Evolutionary conservation across 2,888 invertebrate species (phyloP).

Genomic region (Plagodis pulveraria): DNA sequence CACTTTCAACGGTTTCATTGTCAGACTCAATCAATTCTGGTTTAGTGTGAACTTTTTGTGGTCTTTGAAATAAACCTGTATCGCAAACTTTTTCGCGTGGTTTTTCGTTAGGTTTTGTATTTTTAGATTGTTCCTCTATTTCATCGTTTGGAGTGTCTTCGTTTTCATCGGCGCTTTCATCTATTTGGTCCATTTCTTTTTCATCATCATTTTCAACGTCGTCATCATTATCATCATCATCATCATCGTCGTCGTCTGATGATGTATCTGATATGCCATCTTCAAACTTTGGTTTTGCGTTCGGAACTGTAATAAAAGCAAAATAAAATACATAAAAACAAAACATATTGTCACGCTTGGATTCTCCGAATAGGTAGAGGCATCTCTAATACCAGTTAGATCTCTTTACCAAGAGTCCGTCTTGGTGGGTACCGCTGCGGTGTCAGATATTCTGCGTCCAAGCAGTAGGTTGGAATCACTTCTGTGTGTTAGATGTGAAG

Average conservation of each 20-base stretch:
- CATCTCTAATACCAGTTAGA: no score
- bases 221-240: conserved; percentile 53
- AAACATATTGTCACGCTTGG: no score
- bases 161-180: conserved; percentile 19
- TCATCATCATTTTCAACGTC: conserved; percentile 48
- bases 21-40: conserved; percentile 3
- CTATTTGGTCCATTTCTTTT: conserved; percentile 31
- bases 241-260: conserved; percentile 53
- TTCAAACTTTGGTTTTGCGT: conserved; percentile 67
- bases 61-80: conserved; percentile 30
- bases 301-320: conserved; percentile 61
- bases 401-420: no score
- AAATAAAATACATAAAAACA: background rate
- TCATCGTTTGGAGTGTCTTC: conserved; percentile 33
- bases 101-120: conserved; percentile 27
- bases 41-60: conserved; percentile 7
- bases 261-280: conserved; percentile 75
- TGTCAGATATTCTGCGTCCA: no score
- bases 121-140: conserved; percentile 10
- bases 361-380: no score
- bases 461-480: no score
- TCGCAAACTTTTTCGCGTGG: conserved; percentile 16
- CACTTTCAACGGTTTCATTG: conserved; percentile 5
- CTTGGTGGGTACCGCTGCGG: no score
- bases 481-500: no score